phyloP scores from a whole-genome alignment of 2,113 vertebrate species.

The Tretioscincus oriximinensis region DNA sequence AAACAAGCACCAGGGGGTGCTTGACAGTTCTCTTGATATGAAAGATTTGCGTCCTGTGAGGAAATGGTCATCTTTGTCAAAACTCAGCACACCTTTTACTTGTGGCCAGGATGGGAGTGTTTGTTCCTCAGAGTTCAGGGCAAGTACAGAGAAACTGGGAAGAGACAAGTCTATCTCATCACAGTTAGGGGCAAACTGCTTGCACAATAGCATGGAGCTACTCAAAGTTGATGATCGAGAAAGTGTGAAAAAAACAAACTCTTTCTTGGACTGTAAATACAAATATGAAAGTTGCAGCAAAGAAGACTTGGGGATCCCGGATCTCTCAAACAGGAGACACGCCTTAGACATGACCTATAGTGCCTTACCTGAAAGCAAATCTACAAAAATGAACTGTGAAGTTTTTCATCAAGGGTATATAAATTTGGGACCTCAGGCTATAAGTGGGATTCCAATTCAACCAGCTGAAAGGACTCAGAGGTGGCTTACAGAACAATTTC shows the following conservation, averaged over 20 bases:
- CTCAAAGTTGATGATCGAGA: slow-evolving; percentile 76
- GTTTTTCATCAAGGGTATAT: slow-evolving; percentile 70
- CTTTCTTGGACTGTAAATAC: slow-evolving; percentile 77
- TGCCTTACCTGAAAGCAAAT: slow-evolving; percentile 84
- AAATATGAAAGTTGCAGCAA: slow-evolving; percentile 77
- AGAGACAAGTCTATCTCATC: slow-evolving; percentile 69
- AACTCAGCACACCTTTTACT: slow-evolving; percentile 72
- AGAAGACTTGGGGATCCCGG: slow-evolving; percentile 66
- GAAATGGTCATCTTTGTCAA: slow-evolving; percentile 92
- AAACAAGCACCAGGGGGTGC: slow-evolving; percentile 57
- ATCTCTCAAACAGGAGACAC: slow-evolving; percentile 77
- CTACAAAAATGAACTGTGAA: slow-evolving; percentile 48
- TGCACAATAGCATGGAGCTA: slow-evolving; percentile 73
- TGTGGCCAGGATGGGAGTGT: slow-evolving; percentile 55
- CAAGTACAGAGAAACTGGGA: slow-evolving; percentile 58
- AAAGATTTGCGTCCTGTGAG: slow-evolving; percentile 83
- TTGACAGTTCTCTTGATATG: slow-evolving; percentile 81
- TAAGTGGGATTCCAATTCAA: slow-evolving; percentile 82
- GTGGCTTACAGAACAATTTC: slow-evolving; percentile 93
- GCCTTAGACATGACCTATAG: slow-evolving; percentile 84
- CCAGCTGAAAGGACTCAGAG: slow-evolving; percentile 88
- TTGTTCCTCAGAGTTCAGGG: slow-evolving; percentile 63
- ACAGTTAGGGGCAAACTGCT: slow-evolving; percentile 70
- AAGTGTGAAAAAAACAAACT: slow-evolving; percentile 68
- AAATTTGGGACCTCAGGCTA: slow-evolving; percentile 75